These are phyloP conservation scores for Pterostichus niger DNA, from an alignment of 2,888 invertebrate genomes.

Conservation along the genomic window DNA sequence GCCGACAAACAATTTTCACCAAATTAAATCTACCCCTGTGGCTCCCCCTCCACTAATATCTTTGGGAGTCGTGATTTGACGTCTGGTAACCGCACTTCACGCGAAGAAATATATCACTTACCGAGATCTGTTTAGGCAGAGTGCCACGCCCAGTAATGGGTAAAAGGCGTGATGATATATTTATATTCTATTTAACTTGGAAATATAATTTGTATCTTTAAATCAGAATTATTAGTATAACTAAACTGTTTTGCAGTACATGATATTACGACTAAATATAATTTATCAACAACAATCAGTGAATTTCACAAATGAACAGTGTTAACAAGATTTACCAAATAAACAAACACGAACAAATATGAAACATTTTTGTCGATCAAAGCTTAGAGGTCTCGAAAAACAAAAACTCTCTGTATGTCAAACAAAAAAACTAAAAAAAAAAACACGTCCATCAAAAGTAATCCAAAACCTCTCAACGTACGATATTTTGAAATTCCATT, in stretches of 20 bases:
- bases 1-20: no score
- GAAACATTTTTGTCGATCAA: slow-evolving; percentile 7
- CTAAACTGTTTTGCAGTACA: not conserved
- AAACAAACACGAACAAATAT: slow-evolving; percentile 5
- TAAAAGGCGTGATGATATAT: no score
- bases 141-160: no score
- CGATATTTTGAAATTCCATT: slow-evolving; percentile 36
- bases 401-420: slow-evolving; percentile 2
- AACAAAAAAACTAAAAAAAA: slow-evolving; percentile 18
- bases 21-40: no score
- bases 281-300: slow-evolving; percentile 5
- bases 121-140: no score
- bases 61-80: no score
- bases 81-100: no score
- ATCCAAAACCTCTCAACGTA: not conserved
- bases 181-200: no score
- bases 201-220: not conserved
- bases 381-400: not conserved
- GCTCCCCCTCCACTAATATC: no score
- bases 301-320: not conserved
- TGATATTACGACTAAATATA: no score
- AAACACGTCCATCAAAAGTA: slow-evolving; percentile 33
- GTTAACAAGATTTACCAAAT: slow-evolving; percentile 14
- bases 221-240: not conserved
- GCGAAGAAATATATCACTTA: no score